Evolutionary conservation across 2,888 invertebrate species (phyloP), one percentile per base, ranked within the genome.

Genomic region (Acrobeloides nanus): DNA sequence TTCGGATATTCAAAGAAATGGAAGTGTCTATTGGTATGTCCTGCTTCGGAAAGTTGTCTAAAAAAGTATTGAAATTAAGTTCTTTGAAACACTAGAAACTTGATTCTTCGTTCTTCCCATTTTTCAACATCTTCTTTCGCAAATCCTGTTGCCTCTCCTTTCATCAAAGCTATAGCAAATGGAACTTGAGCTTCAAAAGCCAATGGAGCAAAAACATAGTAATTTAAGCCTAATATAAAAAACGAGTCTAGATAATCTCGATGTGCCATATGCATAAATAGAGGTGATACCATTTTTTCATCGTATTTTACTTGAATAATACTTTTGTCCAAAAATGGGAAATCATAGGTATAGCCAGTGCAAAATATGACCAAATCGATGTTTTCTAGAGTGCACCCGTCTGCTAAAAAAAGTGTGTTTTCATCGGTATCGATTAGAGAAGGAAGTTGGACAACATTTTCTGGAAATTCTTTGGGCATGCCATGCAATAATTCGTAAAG

Each of bases 211-310:
- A 62, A 51, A 4, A 57, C 55, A n/a, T 56, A 48, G 26, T 55
- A 38, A 27, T 61, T 61, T 10, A 65, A 45, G 4, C 65, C 90
- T 32, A 87, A 57, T 37, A 66, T 64, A 58, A 90, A 82, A 46
- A 83, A 84, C 81, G 90, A 82, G 10, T 83, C 81, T 1, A 87
- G 87, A 65, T 84, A 82, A 53, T 83, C 80, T 38, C 85, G 84
- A 73, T 89, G 85, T 29, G 90, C 81, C 42, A 89, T 76, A 72
- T 87, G 89, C 47, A 75, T 74, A 60, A 74, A 77, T 2, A 77
- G 65, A 1, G 76, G 76, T 0, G 64, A 66, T 4, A 77, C 65
- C 42, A 74, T 53, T 27, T 73, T 53, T 12, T 56, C 57, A 40
- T 58, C 48, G n/a, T n/a, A n/a, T n/a, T n/a, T n/a, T n/a, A n/a